Base-by-base conservation (phyloP, 2,888 invertebrate genomes). In the Amphipyra berbera region DNA sequence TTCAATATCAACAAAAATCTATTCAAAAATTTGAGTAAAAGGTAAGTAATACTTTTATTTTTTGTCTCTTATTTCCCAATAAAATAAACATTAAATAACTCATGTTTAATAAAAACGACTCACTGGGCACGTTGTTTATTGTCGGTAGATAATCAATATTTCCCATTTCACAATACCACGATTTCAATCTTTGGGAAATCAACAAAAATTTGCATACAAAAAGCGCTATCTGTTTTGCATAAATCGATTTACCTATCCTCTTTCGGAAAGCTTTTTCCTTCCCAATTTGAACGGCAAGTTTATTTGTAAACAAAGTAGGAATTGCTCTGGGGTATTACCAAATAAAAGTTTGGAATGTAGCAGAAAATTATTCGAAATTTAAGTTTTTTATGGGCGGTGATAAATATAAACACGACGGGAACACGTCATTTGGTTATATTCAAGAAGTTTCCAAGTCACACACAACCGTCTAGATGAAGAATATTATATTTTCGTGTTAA, bases 191-290 rank as follows among this genome's bases (percentile, higher is more conserved):
- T 90, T 90, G 86, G 89, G 88, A 93, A 94, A 93, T 93, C 93
- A 93, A 92, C 90, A 91, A 86, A 89, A 90, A 94, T 94, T 94
- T 93, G 89, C 94, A 94, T 94, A 93, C 90, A 94, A 94, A 94
- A 94, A 93, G 93, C 91, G 90, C 91, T 89, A 92, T 92, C 92
- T 93, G 88, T 89, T 94, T 94, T 93, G 90, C 92, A 93, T 94
- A 93, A 94, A 94, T 92, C 93, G 92, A 93, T 93, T 94, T 93
- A 90, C 92, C 91, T 90, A 93, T 94, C 91, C 92, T 90, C 91
- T 92, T 92, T 90, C 89, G 90, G 90, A 78, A 92, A 92, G 90
- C 90, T 92, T 91, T 92, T 93, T 91, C 91, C 88, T 91, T 91
- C 88, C 89, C 91, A 90, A 91, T 90, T 93, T 91, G 90, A 89